Base-by-base conservation (phyloP, 2,113 vertebrate genomes). In the Actenoides lindsayi region DNA sequence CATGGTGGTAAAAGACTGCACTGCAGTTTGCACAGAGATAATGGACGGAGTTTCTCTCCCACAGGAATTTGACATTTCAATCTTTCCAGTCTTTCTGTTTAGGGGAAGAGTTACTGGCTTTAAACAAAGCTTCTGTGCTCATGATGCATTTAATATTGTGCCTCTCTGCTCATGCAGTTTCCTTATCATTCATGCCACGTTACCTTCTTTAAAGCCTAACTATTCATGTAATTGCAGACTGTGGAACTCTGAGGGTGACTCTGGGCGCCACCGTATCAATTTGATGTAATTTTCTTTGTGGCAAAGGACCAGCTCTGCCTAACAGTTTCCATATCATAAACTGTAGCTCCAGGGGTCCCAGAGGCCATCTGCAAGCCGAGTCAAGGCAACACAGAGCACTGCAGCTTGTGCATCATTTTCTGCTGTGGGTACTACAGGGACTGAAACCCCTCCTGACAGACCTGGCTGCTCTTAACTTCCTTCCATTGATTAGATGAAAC, bases 381-480 rank as follows among this genome's bases (percentile, higher is more conserved):
- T 11, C 33, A 33, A 25, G 23, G 44, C n/a, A 31, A 28, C 9
- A 2, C 23, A 31, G 10, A 83, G 33, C 39, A 16, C 44, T 69
- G 50, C 21, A 67, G 41, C 17, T 42, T 9, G 21, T 27, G 37
- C 24, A 2, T 42, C 28, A 10, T 46, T 51, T 90, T 70, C 39
- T 68, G 41, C 25, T 50, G 30, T 0, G 0, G 7, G 42, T 25
- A n/a, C 68, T 65, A 4, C 28, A 37, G 31, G 21, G 25, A 17
- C 62, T 16, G 65, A 39, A 76, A 59, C n/a, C 11, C 9, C n/a
- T 67, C 16, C 5, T 9, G 6, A 57, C 87, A 94, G 69, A 27
- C 18, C 56, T 41, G 77, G 77, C 83, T 84, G 87, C 35, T 63
- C 79, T 51, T 63, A 48, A 1, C 27, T 39, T 54, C 35, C 35